A percentile compares a stretch with the other conserved stretches of the same genome.
These are phyloP conservation scores for Drosophila mayaguana DNA, from an alignment of 2,888 invertebrate genomes.

Conservation along the genomic window DNA sequence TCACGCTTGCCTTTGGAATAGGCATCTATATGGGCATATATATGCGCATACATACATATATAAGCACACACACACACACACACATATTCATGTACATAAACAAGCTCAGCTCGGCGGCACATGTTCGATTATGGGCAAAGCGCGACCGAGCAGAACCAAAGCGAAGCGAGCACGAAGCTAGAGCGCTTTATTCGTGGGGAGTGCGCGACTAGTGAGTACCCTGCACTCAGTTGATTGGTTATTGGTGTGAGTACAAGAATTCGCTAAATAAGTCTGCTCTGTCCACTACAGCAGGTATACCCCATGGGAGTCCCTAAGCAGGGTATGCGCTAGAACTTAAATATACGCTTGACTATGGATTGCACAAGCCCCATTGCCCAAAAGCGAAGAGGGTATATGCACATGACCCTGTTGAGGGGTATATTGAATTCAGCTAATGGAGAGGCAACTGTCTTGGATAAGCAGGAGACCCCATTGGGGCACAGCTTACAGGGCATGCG, in stretches of 20 bases:
- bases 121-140: constrained; percentile 70
- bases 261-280: no score
- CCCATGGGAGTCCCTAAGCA: background rate
- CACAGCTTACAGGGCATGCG: background rate
- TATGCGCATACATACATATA: background rate
- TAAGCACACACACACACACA: background rate
- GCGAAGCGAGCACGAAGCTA: constrained; percentile 8
- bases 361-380: background rate
- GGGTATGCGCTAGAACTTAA: background rate
- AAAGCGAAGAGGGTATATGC: background rate
- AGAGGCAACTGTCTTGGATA: background rate
- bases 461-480: background rate
- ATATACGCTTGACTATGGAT: background rate
- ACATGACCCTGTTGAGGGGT: no score
- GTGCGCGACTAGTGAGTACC: background rate
- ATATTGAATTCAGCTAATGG: background rate
- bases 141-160: constrained; percentile 82
- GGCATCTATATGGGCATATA: background rate
- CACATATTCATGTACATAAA: background rate
- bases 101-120: constrained; percentile 30
- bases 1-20: constrained; percentile 28
- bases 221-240: no score
- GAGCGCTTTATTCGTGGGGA: background rate
- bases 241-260: no score
- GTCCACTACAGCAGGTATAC: no score